These are phyloP conservation scores for Psilanteris sp. DNA, from an alignment of 1,140 invertebrate genomes.

Conservation along the genomic window DNA sequence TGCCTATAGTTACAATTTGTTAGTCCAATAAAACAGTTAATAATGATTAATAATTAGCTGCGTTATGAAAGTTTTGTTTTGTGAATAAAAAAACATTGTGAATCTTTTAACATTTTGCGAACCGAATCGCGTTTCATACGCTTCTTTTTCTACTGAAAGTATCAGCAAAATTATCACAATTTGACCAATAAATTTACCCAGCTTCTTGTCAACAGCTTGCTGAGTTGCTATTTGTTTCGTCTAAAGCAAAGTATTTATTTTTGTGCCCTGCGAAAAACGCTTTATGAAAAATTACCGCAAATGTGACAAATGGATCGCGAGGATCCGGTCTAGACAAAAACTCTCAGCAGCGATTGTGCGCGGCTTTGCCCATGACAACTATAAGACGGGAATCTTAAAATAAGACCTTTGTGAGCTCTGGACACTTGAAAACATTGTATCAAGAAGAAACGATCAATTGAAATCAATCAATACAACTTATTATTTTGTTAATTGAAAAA, in stretches of 20 bases:
- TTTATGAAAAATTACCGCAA: constrained; percentile 54
- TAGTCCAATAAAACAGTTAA: too few species aligned
- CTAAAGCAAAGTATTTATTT: constrained; percentile 41
- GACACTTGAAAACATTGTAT: constrained; percentile 5
- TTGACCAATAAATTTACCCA: constrained; percentile 21
- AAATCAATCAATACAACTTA: background rate
- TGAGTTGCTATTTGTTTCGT: constrained; percentile 41
- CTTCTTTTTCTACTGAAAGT: too few species aligned
- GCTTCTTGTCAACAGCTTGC: constrained; percentile 39
- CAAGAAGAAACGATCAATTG: background rate
- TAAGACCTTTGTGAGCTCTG: background rate
- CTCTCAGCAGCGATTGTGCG: constrained; percentile 24
- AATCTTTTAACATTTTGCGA: too few species aligned
- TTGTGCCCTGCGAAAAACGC: constrained; percentile 15
- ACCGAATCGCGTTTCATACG: too few species aligned
- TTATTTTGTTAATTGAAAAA: too few species aligned
- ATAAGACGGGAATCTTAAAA: constrained; percentile 23
- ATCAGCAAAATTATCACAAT: too few species aligned
- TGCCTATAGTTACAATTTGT: too few species aligned
- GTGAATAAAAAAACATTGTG: too few species aligned
- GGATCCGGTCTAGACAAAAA: constrained; percentile 24
- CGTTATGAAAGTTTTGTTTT: too few species aligned
- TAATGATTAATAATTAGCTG: too few species aligned
- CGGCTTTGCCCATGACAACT: constrained; percentile 25
- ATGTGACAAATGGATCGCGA: constrained; percentile 51